Evolutionary conservation across 2,888 invertebrate species (phyloP), one percentile per base, ranked within the genome.

Genomic region (Xestobium rufovillosum): DNA sequence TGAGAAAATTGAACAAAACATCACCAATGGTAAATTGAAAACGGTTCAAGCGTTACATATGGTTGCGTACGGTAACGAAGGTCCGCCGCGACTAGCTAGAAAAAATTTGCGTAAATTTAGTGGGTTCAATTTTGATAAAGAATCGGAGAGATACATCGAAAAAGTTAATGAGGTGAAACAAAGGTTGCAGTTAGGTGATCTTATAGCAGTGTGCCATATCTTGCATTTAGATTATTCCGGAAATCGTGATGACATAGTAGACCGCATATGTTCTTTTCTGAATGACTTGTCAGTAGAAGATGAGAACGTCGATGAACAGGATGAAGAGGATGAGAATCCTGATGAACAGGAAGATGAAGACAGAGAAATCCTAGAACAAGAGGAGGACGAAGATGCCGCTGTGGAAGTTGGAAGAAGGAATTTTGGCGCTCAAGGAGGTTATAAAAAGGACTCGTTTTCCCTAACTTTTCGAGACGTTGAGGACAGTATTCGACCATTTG

Each of bases 391-490:
- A 1, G 32, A 17, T 14, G 10, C 14, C 2, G 36, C 10, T 1
- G 25, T 11, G 12, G n/a, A 19, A 19, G 6, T 19, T 19, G 23
- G 23, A 19, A 6, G 23, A 19, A n/a, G n/a, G n/a, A n/a, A n/a
- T n/a, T n/a, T n/a, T n/a, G n/a, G n/a, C n/a, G n/a, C n/a, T n/a
- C n/a, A 31, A 31, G 11, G 4, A 9, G n/a, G n/a, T 13, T 25
- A 3, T 3, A 40, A 38, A 17, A 25, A 2, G 32, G 31, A 26
- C 4, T 28, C 10, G 14, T 44, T 44, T 30, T 14, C 33, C 2
- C 3, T 47, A 34, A 42, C 32, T 4, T 44, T 47, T 31, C 26
- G 39, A 17, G 45, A 49, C 34, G 32, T 48, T 12, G 47, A 48
- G 36, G 47, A 45, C 17, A 30, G 37, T n/a, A 28, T 49, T 6